Evolutionary conservation across 2,888 invertebrate species (phyloP).

Genomic region (Strigamia crassipes): DNA sequence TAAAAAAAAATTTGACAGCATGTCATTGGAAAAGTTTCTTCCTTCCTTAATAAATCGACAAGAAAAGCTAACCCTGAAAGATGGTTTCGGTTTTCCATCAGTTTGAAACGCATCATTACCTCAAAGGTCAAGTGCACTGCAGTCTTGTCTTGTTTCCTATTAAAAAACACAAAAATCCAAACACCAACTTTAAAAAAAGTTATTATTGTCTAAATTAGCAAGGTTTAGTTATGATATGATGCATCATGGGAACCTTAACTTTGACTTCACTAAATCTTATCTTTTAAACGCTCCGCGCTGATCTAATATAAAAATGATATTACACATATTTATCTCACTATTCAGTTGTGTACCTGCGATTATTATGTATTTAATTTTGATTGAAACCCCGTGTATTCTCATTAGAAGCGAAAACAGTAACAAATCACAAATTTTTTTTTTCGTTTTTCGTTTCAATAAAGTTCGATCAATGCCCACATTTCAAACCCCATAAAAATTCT

Average conservation of each 20-base stretch:
- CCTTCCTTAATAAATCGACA: constrained; percentile 8
- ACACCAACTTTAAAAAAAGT: too few relatives aligned
- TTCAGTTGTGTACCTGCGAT: too few relatives aligned
- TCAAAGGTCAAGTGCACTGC: background rate
- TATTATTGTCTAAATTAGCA: too few relatives aligned
- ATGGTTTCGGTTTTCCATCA: constrained; percentile 13
- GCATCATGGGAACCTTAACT: too few relatives aligned
- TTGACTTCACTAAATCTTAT: too few relatives aligned
- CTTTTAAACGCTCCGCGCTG: too few relatives aligned
- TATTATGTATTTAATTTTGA: too few relatives aligned
- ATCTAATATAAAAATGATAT: background rate
- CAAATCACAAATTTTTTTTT: background rate
- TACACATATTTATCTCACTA: too few relatives aligned
- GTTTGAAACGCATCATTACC: background rate
- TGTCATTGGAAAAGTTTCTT: constrained; percentile 18
- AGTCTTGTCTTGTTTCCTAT: background rate
- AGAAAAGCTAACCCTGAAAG: constrained; percentile 12
- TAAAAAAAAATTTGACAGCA: background rate
- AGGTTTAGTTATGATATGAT: too few relatives aligned
- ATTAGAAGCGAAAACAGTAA: background rate
- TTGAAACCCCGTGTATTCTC: too few relatives aligned
- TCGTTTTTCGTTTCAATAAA: background rate
- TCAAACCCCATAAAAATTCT: background rate
- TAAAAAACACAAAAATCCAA: background rate
- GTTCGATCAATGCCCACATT: background rate